Base-by-base conservation (phyloP, 2,113 vertebrate species). In the Shinisaurus crocodilurus region DNA sequence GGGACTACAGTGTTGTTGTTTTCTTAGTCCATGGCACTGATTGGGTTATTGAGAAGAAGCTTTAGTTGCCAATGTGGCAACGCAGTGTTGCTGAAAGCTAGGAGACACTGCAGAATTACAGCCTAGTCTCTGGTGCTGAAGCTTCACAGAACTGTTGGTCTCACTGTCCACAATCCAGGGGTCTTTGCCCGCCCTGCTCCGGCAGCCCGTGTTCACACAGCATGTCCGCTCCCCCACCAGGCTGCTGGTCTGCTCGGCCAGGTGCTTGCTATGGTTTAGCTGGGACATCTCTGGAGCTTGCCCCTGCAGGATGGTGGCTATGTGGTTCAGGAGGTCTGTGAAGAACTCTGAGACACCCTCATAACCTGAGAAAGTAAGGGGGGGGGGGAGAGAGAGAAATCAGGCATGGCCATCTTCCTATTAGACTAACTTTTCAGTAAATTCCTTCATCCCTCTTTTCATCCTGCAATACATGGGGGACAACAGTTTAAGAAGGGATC, bases 31-130 rank as follows among this genome's bases (percentile, higher is more conserved):
- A 7, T 83, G 92, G 94, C 91, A 93, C 89, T 69, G 70, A 91
- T 83, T 88, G 96, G n/a, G 97, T 98, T 98, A 99, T 97, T 99
- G 99, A 88, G 99, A 99, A 74, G 99, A 99, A 86, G 99, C 99
- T 97, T 99, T 99, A 87, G 99, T 99, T 89, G 99, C 98, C 97
- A 99, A 96, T 0, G 98, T 98, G 92, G 98, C 98, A 69, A 99
- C 99, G 7, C 99, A 99, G 96, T 99, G 99, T 98, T 99, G 98
- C 97, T 99, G 99, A 97, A 99, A 99, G 97, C 98, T 99, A 94
- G 99, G 98, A 23, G 99, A 98, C 97, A 99, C 97, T 40, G 98
- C 94, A 0, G 98, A 96, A 89, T 98, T 99, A 97, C 98, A 99
- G 96, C 98, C 98, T 89, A 99, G 98, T 99, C 99, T 99, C 98